Evolutionary conservation across 2,888 invertebrate genomes (phyloP), one percentile per base, ranked within the genome.

Genomic region (Limnephilus rhombicus): DNA sequence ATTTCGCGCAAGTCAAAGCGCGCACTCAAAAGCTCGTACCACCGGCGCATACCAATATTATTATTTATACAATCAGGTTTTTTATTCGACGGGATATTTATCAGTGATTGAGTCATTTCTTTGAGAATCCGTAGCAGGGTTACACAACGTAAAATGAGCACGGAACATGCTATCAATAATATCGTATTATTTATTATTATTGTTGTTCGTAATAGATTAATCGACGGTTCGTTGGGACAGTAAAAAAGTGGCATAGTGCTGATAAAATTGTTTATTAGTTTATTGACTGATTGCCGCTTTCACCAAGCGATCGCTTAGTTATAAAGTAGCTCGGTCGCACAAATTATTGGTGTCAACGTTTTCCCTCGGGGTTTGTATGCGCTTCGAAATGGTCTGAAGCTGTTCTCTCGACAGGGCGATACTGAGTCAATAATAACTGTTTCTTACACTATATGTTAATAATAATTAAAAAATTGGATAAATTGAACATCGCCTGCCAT

Each of bases 1-100:
- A 68, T 24, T 68, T 68, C 68, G 68, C 68, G 68, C 68, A 68
- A 68, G n/a, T 24, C 68, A 68, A 68, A 68, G 9, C 68, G 68
- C 68, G 68, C n/a, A n/a, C 24, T 24, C 68, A 24, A 68, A n/a
- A 68, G 68, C 24, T 68, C 68, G 68, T 68, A 68, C 68, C 24
- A 9, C 68, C 68, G 68, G 24, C 68, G 24, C 68, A 68, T 24
- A 49, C 49, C 49, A 24, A 68, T 68, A 68, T 68, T 68, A 68
- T 68, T 68, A 68, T 68, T 68, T 68, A 68, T 68, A 68, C 68
- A 68, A 68, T 68, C 68, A 68, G 68, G 68, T 68, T 68, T 68
- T 68, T 68, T 68, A 68, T 68, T 68, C 68, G 68, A 68, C 68
- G 68, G 68, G 68, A 68, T 68, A 68, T 68, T 24, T 68, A 68